Conservation (phyloP, 2,888 invertebrate species). For the Mesorhabditis belari region DNA sequence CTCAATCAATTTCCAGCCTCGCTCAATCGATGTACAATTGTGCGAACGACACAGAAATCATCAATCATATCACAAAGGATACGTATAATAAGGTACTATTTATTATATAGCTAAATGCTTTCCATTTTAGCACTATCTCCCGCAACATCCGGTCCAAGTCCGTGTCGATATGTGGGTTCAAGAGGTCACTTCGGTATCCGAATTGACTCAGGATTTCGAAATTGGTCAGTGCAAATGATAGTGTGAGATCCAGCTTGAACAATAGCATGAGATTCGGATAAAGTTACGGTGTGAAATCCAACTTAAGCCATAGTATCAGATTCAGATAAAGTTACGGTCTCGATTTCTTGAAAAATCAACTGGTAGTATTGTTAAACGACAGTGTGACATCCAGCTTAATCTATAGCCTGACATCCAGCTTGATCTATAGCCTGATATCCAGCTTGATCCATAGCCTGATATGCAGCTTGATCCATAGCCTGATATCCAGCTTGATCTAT, state of each 20-base stretch:
- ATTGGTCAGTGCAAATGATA: slow-evolving; percentile 31
- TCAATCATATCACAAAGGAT: slow-evolving; percentile 47
- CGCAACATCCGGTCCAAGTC: slow-evolving; percentile 48
- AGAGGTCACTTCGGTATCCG: slow-evolving; percentile 51
- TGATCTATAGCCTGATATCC: no score
- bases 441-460: no score
- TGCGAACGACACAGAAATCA: slow-evolving; percentile 51
- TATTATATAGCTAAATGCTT: neutral
- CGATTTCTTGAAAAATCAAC: neutral
- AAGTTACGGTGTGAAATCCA: neutral
- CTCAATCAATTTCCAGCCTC: no score
- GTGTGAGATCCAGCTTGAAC: neutral
- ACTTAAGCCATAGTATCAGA: neutral
- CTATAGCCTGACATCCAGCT: no score
- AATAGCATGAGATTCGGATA: neutral
- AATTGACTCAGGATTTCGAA: slow-evolving; percentile 52
- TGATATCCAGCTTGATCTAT: no score
- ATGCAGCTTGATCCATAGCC: no score
- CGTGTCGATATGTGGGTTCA: slow-evolving; percentile 53
- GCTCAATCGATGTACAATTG: slow-evolving; percentile 25
- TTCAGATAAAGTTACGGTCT: neutral
- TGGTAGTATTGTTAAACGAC: neutral
- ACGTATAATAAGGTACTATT: slow-evolving; percentile 39
- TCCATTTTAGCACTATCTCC: slow-evolving; percentile 47
- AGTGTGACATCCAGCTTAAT: no score